Evolutionary conservation across 1,140 invertebrate species (phyloP), one percentile per base, ranked within the genome.

Genomic region (Zaprionus taronus): DNA sequence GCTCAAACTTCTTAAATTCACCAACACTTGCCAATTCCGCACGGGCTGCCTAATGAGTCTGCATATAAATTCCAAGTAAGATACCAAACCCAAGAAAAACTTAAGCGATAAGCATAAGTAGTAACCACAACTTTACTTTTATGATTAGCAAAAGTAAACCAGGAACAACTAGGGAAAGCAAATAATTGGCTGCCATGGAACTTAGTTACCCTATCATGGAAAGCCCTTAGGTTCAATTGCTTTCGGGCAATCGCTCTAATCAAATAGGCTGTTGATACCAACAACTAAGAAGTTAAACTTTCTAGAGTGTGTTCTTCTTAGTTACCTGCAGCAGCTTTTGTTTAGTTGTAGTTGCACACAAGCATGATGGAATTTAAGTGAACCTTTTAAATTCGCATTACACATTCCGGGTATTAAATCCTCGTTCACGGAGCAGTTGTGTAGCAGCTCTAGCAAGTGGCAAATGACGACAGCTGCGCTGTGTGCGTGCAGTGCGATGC

Each of bases 301-400:
- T 34, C 9, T 34, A 34, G 31, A 34, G 31, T 34, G 31, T 34
- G 31, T 34, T 9, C 31, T 11, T 11, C 31, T 34, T 34, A 11
- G 31, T 34, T 34, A 47, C 41, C 41, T 47, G 41, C 31, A 9
- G 31, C 3, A n/a, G n/a, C 36, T 15, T 38, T 15, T 38, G 12
- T 38, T 38, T 15, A 34, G 31, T 34, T 11, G 22, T 22, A 22
- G 22, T 1, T 22, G 28, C 2, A 31, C 28, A 14, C 34, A 36
- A 44, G 41, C 41, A 14, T 14, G 41, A n/a, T 36, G n/a, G n/a
- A 51, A 11, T 22, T 51, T 51, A 12, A 24, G 47, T 22, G 12
- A 51, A 51, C n/a, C 47, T 51, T 24, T 80, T 70, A 70, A 80
- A 63, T 79, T 77, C 73, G 61, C 80, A 83, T 83, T 83, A 83